Evolutionary conservation across 2,888 invertebrate genomes (phyloP).

Genomic region (Caenorhabditis sinica): DNA sequence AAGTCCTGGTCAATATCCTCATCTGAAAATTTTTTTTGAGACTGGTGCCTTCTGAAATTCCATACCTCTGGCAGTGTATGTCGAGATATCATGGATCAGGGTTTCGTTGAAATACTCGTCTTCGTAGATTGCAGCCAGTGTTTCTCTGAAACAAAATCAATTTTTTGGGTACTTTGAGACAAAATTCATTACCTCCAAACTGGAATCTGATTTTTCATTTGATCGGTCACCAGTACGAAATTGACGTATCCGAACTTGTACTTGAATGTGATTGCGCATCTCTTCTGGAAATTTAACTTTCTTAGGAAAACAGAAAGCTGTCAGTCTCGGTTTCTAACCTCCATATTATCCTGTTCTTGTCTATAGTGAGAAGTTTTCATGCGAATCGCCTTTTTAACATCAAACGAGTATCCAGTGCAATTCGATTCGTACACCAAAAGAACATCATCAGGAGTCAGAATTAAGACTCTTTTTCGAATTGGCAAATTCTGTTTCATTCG

Average conservation of each 20-base stretch:
- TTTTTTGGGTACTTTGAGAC: not conserved
- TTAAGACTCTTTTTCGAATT: conserved; percentile 48
- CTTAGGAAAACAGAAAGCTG: not conserved
- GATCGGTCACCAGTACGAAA: conserved; percentile 22
- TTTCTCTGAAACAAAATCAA: conserved; percentile 34
- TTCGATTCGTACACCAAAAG: conserved; percentile 63
- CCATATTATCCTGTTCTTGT: too few species aligned
- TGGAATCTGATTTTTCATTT: conserved; percentile 47
- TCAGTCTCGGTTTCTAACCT: not conserved
- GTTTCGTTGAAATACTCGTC: conserved; percentile 36
- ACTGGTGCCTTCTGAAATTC: too few species aligned
- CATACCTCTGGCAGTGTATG: conserved; percentile 58
- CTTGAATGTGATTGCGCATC: conserved; percentile 53
- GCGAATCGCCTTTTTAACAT: conserved; percentile 33
- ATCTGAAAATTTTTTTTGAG: conserved; percentile 13
- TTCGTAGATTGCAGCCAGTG: conserved; percentile 49
- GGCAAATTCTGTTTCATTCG: conserved; percentile 43
- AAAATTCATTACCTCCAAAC: conserved; percentile 36
- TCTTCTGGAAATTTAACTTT: conserved; percentile 16
- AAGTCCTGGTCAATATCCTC: conserved; percentile 20
- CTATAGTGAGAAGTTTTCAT: conserved; percentile 38
- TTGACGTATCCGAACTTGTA: conserved; percentile 58
- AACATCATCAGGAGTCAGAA: conserved; percentile 46
- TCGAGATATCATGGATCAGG: conserved; percentile 30
- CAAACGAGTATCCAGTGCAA: conserved; percentile 63